Percentiles rank a stretch among this genome's conserved stretches.
These are phyloP conservation scores for Gnathonemus longibarbis DNA, from an alignment of 2,113 vertebrate genomes.

Conservation along the genomic window DNA sequence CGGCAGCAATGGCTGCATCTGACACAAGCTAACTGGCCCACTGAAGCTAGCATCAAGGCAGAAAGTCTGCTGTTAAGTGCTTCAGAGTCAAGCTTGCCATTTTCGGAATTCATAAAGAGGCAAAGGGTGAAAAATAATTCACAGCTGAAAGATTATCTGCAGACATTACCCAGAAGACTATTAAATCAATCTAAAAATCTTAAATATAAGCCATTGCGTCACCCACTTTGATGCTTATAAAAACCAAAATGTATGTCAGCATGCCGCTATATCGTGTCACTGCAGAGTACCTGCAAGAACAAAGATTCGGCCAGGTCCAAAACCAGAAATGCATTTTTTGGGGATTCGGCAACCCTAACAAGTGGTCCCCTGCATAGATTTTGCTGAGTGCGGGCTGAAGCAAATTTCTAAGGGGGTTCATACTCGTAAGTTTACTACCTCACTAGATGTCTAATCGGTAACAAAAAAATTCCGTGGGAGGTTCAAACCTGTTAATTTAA, in stretches of 20 bases:
- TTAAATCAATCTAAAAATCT: not conserved
- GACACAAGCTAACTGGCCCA: not conserved
- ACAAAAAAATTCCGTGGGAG: no score
- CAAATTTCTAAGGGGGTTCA: not conserved
- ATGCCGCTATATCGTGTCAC: not conserved
- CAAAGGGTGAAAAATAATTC: not conserved
- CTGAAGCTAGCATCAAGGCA: not conserved
- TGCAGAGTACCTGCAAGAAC: not conserved
- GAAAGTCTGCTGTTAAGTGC: not conserved
- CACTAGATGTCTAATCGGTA: not conserved
- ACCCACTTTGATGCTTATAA: not conserved
- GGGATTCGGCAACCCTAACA: not conserved
- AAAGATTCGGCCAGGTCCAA: not conserved
- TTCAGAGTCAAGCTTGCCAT: not conserved
- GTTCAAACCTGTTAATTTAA: no score
- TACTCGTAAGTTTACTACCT: not conserved
- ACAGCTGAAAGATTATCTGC: not conserved
- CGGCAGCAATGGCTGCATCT: not conserved
- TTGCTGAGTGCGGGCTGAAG: not conserved
- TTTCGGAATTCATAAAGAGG: not conserved
- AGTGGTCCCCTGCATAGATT: not conserved
- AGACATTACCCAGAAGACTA: not conserved
- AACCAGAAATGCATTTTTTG: not conserved
- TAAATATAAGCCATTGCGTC: not conserved
- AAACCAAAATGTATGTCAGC: not conserved